These are phyloP conservation scores for Calliphora vicina DNA, from an alignment of 1,140 invertebrate genomes.

Conservation along the genomic window DNA sequence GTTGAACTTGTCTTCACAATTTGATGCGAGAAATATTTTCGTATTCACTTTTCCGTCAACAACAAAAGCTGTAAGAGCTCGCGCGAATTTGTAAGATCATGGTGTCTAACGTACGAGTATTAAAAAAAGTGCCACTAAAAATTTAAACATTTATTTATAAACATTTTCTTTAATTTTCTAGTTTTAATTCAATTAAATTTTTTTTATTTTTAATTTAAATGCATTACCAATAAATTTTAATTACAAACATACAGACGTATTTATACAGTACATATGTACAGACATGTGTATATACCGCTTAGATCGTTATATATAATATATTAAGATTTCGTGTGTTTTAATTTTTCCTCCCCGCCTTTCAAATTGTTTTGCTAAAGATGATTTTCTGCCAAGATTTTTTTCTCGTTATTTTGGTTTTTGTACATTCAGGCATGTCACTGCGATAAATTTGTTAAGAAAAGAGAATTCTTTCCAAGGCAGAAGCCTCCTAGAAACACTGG, in stretches of 20 bases:
- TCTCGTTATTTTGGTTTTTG: background rate
- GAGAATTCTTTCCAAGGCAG: too few species aligned
- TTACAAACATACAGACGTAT: constrained; percentile 7
- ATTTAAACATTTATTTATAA: background rate
- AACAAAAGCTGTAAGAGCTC: background rate
- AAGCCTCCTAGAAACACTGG: too few species aligned
- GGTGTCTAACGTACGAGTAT: background rate
- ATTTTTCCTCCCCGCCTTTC: background rate
- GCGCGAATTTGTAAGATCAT: constrained; percentile 24
- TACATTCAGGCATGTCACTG: background rate
- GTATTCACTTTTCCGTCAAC: constrained; percentile 9
- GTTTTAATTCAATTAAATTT: background rate
- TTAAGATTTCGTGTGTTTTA: background rate
- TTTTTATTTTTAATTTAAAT: constrained; percentile 8
- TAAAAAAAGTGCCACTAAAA: constrained; percentile 20
- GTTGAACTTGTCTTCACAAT: constrained; percentile 4
- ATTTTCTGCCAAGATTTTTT: constrained; percentile 13
- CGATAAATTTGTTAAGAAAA: too few species aligned
- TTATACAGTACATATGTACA: background rate
- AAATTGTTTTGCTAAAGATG: background rate
- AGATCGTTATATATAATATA: too few species aligned
- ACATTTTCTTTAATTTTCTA: constrained; percentile 7
- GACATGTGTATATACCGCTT: too few species aligned
- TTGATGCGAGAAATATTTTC: background rate
- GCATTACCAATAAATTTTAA: constrained; percentile 36